phyloP scores from a whole-genome alignment of 1,140 invertebrate genomes.

The Sipha flava region DNA sequence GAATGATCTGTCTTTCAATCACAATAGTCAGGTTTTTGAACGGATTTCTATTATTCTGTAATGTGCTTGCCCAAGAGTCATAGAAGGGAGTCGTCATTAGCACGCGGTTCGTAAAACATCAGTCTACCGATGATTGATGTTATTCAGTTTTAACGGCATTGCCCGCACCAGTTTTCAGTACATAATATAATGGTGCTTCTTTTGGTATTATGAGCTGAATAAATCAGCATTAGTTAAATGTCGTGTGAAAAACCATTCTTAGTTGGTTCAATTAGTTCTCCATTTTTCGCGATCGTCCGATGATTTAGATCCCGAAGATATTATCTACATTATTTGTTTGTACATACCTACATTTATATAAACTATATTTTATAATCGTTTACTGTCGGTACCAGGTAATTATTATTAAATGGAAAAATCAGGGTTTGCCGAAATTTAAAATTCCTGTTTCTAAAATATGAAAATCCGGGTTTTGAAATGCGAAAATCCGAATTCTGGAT shows the following conservation, averaged over 20 bases:
- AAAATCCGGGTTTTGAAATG: too few relatives aligned
- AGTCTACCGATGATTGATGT: conserved; percentile 8
- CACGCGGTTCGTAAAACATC: background rate
- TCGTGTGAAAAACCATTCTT: background rate
- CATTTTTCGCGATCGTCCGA: too few relatives aligned
- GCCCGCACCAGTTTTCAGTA: background rate
- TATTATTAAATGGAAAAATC: too few relatives aligned
- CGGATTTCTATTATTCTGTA: background rate
- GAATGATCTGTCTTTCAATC: background rate
- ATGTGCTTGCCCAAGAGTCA: background rate
- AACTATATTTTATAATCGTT: too few relatives aligned
- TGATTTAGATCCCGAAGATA: too few relatives aligned
- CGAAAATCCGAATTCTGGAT: too few relatives aligned
- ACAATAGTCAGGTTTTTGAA: background rate
- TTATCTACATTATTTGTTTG: too few relatives aligned
- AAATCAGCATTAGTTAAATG: background rate
- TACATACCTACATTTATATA: too few relatives aligned
- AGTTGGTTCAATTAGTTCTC: too few relatives aligned
- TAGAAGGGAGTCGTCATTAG: background rate
- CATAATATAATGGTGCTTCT: background rate
- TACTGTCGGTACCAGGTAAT: too few relatives aligned
- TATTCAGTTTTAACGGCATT: background rate
- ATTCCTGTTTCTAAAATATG: too few relatives aligned
- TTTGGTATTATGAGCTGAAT: background rate
- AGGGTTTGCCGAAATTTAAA: too few relatives aligned